phyloP scores from a whole-genome alignment of 2,888 invertebrate genomes.

The Himalopsyche anomala region DNA sequence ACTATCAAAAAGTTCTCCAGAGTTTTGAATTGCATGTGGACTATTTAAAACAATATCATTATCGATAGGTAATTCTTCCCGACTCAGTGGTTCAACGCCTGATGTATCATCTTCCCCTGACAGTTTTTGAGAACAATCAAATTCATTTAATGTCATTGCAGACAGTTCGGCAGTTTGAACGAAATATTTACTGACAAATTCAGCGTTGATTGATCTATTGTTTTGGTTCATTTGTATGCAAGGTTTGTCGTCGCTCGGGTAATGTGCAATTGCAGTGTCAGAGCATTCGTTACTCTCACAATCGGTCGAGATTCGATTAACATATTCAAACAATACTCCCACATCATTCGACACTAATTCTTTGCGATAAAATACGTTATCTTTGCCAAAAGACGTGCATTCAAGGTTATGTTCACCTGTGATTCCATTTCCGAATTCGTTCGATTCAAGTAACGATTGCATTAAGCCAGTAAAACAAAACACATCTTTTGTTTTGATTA shows the following conservation, averaged over 20 bases:
- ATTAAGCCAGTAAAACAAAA: constrained; percentile 3
- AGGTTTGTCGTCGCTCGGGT: not conserved
- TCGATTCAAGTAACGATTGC: not conserved
- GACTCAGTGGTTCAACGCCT: not conserved
- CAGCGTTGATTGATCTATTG: not conserved
- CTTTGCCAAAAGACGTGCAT: not conserved
- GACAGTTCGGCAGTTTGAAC: not conserved
- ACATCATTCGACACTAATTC: not conserved
- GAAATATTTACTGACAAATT: constrained; percentile 24
- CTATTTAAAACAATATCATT: too few species aligned
- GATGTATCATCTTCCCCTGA: not conserved
- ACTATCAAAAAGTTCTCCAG: not conserved
- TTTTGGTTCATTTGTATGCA: constrained; percentile 24
- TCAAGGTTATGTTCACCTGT: not conserved
- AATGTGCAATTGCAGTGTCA: not conserved
- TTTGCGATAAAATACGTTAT: not conserved
- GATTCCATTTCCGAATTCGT: not conserved
- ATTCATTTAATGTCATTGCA: not conserved
- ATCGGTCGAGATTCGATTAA: not conserved
- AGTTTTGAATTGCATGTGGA: not conserved
- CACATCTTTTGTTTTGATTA: not conserved
- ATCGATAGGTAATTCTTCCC: not conserved
- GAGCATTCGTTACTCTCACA: not conserved
- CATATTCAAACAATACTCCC: not conserved
- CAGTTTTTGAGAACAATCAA: too few species aligned